phyloP scores from a whole-genome alignment of 2,113 vertebrate species.

The Fulmarus glacialis region DNA sequence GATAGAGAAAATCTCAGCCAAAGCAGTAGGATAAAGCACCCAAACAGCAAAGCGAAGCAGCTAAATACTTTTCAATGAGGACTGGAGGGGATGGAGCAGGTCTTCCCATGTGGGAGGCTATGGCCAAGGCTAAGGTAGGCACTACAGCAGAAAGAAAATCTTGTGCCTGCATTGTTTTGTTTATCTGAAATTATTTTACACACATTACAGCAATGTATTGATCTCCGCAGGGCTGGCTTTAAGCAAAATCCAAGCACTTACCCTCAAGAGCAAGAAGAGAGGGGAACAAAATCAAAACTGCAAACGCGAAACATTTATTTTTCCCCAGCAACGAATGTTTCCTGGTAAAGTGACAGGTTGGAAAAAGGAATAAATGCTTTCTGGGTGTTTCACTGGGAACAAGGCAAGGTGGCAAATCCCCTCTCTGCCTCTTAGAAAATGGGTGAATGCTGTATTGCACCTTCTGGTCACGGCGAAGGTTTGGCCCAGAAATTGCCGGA shows the following conservation, averaged over 20 bases:
- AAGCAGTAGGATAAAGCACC: neutral
- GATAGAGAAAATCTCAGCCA: neutral
- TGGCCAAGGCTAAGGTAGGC: neutral
- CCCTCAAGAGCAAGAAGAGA: neutral
- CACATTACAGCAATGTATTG: neutral
- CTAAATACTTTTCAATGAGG: neutral
- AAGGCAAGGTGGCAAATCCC: neutral
- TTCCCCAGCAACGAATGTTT: neutral
- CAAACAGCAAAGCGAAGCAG: neutral
- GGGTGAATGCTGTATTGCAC: accelerated
- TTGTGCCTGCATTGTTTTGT: neutral
- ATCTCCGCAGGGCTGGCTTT: neutral
- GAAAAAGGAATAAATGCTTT: neutral
- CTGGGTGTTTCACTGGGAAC: neutral
- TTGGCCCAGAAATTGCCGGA: neutral
- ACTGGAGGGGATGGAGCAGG: neutral
- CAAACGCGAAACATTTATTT: accelerated
- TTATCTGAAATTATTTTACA: neutral
- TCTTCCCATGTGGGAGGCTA: neutral
- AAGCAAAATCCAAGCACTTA: neutral
- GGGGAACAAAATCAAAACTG: neutral
- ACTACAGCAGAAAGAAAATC: neutral
- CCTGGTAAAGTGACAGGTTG: neutral
- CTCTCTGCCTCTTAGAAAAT: neutral
- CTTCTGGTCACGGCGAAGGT: neutral